Evolutionary conservation across 2,888 invertebrate genomes (phyloP), one percentile per base, ranked within the genome.

Genomic region (Stegophylla sp.): DNA sequence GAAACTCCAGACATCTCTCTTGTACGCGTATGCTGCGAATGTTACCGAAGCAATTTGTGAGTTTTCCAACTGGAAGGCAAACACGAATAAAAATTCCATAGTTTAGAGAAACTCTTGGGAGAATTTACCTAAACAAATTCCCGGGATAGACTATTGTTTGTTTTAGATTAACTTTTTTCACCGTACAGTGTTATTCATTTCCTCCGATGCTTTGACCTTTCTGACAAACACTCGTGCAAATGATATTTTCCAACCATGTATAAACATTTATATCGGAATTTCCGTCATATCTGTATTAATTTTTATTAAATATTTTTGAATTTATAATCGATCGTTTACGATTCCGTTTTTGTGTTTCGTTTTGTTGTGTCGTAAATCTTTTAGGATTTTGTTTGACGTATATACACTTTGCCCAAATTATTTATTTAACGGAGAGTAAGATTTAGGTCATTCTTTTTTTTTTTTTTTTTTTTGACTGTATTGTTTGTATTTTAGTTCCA

Each of bases 81-180:
- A 75, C 63, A 63, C 17, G 63, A 75, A 75, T 75, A 75, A 63
- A 34, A 34, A 41, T 75, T 75, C n/a, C 61, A 28, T 63, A 63
- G 20, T 63, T 51, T 34, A 5, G 9, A 5, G 9, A 15, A 63
- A 51, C 48, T 75, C 51, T 23, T 9, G 48, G 34, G 74, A 63
- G 34, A 75, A 75, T 75, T 63, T 63, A 64, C 74, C 74, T 63
- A 75, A 75, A 75, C 63, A 64, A 75, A 75, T 75, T 75, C 34
- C 10, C 17, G 23, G 34, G 10, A 41, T 51, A 75, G 34, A 10
- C 4, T 48, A 15, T 56, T 56, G 20, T 72, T 51, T 17, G 12
- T 34, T 51, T 34, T 41, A 64, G 34, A 63, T 63, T 51, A 75
- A 63, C 48, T 75, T 75, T 75, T 34, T n/a, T n/a, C n/a, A n/a